These are phyloP conservation scores for Athene noctua DNA, from an alignment of 2,113 vertebrate genomes.

Conservation along the genomic window DNA sequence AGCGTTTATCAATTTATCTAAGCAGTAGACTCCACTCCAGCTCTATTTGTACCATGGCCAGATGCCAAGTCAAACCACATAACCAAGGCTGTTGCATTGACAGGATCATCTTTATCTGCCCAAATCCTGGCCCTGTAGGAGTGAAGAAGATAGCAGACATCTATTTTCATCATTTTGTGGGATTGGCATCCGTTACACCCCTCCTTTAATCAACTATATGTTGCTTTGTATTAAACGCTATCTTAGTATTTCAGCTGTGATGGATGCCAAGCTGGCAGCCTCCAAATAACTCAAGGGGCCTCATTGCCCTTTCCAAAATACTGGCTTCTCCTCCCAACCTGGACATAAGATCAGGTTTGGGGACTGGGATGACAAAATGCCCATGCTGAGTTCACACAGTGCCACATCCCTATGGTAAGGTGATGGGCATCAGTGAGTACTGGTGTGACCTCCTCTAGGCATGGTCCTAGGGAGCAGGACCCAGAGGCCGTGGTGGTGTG, in stretches of 20 bases:
- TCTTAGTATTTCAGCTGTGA: not conserved
- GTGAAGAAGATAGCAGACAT: not conserved
- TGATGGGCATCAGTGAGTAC: not conserved
- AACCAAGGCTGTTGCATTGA: not conserved
- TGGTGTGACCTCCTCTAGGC: not conserved
- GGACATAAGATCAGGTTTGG: not conserved
- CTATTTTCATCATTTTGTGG: constrained; percentile 24
- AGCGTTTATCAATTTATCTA: not conserved
- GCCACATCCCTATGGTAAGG: not conserved
- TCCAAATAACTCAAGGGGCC: not conserved
- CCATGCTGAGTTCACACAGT: too few species aligned
- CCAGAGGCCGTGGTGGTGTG: not conserved
- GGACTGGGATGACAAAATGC: not conserved
- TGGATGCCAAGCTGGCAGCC: constrained; percentile 18
- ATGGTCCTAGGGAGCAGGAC: not conserved
- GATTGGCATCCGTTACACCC: not conserved
- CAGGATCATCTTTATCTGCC: constrained; percentile 3
- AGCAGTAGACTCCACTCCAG: not conserved
- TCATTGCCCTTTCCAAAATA: not conserved
- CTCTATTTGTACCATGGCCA: not conserved
- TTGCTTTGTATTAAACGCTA: constrained; percentile 6
- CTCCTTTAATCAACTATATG: constrained; percentile 26
- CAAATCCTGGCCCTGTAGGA: not conserved
- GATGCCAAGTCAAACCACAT: not conserved
- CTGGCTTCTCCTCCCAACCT: not conserved